phyloP scores from a whole-genome alignment of 2,888 invertebrate genomes.

The Lasioglossum figueresi region DNA sequence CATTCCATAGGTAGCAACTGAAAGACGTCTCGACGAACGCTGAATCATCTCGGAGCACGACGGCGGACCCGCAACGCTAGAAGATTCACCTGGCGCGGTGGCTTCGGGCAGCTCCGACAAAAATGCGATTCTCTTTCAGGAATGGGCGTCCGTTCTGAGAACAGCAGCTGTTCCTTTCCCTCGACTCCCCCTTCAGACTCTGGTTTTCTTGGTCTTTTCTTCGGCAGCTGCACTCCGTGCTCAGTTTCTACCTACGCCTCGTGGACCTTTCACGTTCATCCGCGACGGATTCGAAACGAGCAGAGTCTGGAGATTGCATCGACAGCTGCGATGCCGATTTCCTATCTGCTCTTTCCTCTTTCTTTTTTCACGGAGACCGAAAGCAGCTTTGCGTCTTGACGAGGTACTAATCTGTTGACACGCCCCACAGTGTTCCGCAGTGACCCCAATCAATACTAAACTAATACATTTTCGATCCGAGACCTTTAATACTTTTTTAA shows the following conservation, averaged over 20 bases:
- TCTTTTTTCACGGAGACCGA: neutral
- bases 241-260: conserved; percentile 62
- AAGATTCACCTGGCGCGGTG: conserved; percentile 64
- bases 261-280: conserved; percentile 62
- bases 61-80: neutral
- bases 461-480: too few species aligned
- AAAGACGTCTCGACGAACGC: neutral
- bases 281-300: conserved; percentile 49
- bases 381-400: neutral
- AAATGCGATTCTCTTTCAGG: conserved; percentile 53
- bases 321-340: conserved; percentile 15
- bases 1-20: neutral
- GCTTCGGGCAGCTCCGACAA: conserved; percentile 16
- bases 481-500: too few species aligned
- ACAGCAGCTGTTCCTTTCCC: conserved; percentile 73
- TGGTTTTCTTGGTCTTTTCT: conserved; percentile 54
- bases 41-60: conserved; percentile 26
- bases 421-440: neutral
- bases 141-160: conserved; percentile 62
- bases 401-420: neutral
- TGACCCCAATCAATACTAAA: too few species aligned
- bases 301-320: conserved; percentile 40
- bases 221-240: conserved; percentile 68
- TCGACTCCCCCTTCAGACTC: conserved; percentile 39
- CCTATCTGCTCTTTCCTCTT: neutral